Evolutionary conservation across 2,888 invertebrate genomes (phyloP).

Genomic region (Nomada ferruginata): DNA sequence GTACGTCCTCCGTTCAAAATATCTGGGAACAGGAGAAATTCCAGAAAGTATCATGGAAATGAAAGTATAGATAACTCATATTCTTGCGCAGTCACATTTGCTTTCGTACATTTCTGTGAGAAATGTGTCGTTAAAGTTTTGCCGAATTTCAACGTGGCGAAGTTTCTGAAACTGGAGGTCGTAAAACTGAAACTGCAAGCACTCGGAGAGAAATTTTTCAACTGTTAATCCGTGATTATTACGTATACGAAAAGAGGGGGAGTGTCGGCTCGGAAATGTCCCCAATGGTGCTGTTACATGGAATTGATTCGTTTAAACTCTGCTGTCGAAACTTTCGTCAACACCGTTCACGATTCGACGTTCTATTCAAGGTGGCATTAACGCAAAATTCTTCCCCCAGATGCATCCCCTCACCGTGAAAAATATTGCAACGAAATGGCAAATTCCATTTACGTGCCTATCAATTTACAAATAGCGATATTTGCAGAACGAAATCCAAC

Average conservation of each 20-base stretch:
- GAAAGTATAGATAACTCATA: neutral
- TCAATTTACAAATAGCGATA: neutral
- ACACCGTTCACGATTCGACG: conserved; percentile 5
- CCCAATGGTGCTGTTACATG: neutral
- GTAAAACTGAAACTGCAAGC: neutral
- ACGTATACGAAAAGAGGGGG: neutral
- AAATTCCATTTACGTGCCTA: neutral
- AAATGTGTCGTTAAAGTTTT: neutral
- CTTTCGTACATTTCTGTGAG: neutral
- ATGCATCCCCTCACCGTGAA: conserved; percentile 2
- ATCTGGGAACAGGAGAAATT: neutral
- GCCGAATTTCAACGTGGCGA: neutral
- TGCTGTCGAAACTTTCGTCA: conserved; percentile 27
- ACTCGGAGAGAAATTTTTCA: neutral
- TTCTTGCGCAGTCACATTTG: neutral
- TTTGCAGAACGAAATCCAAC: neutral
- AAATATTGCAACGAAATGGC: too few relatives aligned
- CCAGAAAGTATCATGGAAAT: neutral
- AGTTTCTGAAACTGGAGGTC: neutral
- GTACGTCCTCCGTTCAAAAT: too few relatives aligned
- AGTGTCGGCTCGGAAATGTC: neutral
- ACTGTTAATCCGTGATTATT: conserved; percentile 14
- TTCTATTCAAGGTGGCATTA: conserved; percentile 27
- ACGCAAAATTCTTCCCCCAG: conserved; percentile 19
- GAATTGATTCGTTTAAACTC: conserved; percentile 27